phyloP scores from a whole-genome alignment of 2,113 vertebrate species.

The Eonycteris spelaea region DNA sequence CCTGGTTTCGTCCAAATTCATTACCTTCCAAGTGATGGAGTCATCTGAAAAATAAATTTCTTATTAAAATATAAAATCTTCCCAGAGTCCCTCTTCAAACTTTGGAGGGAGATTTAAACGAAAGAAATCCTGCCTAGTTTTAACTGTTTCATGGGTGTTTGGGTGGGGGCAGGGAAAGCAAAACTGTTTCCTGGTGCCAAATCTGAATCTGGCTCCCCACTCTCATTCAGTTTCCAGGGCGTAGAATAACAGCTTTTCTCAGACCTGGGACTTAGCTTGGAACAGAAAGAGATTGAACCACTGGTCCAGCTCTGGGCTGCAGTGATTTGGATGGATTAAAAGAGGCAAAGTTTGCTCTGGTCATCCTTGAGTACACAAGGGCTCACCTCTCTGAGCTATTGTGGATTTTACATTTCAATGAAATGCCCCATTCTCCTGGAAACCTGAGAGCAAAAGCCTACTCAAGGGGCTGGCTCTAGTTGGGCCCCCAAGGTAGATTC shows the following conservation, averaged over 20 bases:
- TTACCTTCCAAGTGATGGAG: slow-evolving; percentile 2
- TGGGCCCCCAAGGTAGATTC: neutral
- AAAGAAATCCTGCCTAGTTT: slow-evolving; percentile 28
- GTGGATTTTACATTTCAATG: neutral
- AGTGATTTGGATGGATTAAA: neutral
- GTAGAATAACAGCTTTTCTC: neutral
- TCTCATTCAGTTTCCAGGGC: neutral
- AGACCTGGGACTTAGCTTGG: neutral
- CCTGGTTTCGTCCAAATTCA: neutral
- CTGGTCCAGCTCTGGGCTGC: neutral
- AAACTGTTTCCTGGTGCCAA: neutral
- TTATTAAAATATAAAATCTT: slow-evolving; percentile 51
- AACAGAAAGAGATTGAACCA: neutral
- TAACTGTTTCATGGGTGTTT: neutral
- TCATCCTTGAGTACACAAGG: neutral
- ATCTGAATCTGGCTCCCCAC: neutral
- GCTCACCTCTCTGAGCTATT: neutral
- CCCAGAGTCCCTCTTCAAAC: neutral
- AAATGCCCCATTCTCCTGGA: neutral
- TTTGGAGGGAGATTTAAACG: slow-evolving; percentile 16
- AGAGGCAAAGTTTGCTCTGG: neutral
- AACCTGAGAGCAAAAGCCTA: neutral
- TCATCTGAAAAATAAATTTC: slow-evolving; percentile 37
- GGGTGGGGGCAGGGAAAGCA: neutral
- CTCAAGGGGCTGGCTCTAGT: neutral